phyloP scores from a whole-genome alignment of 1,140 invertebrate species.

The Belonocnema kinseyi region DNA sequence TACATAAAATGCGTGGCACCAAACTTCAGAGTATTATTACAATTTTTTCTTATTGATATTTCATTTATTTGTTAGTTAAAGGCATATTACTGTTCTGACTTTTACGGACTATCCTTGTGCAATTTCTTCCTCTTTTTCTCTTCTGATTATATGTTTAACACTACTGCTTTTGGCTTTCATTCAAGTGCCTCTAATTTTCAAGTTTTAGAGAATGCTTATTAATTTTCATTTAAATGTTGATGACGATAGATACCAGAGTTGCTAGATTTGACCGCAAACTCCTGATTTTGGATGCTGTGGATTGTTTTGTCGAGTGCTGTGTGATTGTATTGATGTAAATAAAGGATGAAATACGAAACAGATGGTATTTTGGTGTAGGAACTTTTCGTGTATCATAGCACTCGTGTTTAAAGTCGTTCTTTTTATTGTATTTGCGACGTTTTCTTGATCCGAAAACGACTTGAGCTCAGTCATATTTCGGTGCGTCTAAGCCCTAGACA shows the following conservation, averaged over 20 bases:
- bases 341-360: constrained; percentile 12
- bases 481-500: too few species aligned
- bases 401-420: too few species aligned
- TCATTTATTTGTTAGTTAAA: not conserved
- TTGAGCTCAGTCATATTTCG: too few species aligned
- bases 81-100: not conserved
- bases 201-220: too few species aligned
- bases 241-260: not conserved
- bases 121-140: too few species aligned
- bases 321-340: constrained; percentile 19
- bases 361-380: not conserved
- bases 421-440: too few species aligned
- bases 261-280: not conserved
- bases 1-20: constrained; percentile 3
- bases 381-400: not conserved
- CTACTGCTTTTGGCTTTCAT: too few species aligned
- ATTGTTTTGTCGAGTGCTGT: constrained; percentile 1
- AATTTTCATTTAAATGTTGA: not conserved
- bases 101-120: too few species aligned
- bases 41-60: not conserved
- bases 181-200: too few species aligned
- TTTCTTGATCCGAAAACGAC: too few species aligned
- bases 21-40: not conserved
- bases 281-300: not conserved
- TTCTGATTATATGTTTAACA: too few species aligned